Evolutionary conservation across 2,888 invertebrate genomes (phyloP), one percentile per base, ranked within the genome.

Genomic region (Cyclophora albipunctata): DNA sequence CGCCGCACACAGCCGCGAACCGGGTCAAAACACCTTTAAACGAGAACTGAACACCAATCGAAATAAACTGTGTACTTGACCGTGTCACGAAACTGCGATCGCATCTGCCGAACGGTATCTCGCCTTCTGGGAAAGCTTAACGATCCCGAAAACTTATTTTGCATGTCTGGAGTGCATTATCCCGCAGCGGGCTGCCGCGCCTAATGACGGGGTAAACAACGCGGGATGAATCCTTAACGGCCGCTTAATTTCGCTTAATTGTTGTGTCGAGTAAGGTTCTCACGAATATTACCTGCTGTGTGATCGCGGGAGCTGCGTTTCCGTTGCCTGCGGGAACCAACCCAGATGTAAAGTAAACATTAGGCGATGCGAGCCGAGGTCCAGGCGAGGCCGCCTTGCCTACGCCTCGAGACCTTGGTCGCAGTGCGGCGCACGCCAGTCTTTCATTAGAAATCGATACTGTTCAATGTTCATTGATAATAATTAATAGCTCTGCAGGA

Each of bases 1-100:
- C 60, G 54, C 60, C 60, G 66, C 64, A 70, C 64, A 67, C 73
- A 71, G 67, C 75, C 73, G 59, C 71, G 75, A 81, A 84, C 81
- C 85, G 84, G 86, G 86, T 85, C 85, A 83, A 84, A 86, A 85
- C 87, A 86, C 84, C 81, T 85, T 84, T 81, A 81, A 78, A 80
- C 80, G 75, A 81, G 79, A 82, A 79, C 73, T 75, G 81, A 81
- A 78, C 78, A 75, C 75, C 78, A 75, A 78, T 82, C 83, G 79
- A 82, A 85, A 84, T 81, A 81, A 80, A 82, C 78, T 77, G 71
- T 68, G 75, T 78, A 80, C 80, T 81, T 84, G 85, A 84, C 85
- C 84, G 83, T 84, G 85, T 86, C 86, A 85, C 78, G 83, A 74
- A 67, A 73, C 66, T 67, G 69, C 72, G 71, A 72, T 72, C 72